Evolutionary conservation across 2,797 vertebrate genomes (phyloP), one percentile per base, ranked within the genome.

Genomic region (Acipenser transmontanus): DNA sequence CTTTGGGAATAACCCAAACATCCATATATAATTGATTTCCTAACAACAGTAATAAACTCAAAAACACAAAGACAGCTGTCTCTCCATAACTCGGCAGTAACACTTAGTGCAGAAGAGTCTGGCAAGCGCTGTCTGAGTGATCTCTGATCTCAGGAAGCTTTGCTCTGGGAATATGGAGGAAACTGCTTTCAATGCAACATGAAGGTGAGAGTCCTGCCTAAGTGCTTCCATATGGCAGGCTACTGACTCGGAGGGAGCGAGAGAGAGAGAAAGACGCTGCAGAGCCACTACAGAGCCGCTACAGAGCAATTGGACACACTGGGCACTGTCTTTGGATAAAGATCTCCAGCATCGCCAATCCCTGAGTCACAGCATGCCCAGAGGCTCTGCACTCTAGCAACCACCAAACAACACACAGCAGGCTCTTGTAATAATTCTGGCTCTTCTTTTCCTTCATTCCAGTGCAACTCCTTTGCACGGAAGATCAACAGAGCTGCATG

Each of bases 161-260:
- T 47, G 17, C 47, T 9, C 17, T 7, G 60, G 47, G 60, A 61
- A 61, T 61, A 20, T 7, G 60, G 60, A 61, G 60, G 60, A 61
- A 61, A 12, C 47, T 34, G 60, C 47, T 61, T 34, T 61, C 60
- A 61, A 61, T 20, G 17, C 60, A 61, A 61, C 60, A 47, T 61
- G 47, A 61, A 61, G 60, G 60, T 61, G 60, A 61, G 60, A 61
- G 60, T 8, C 60, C 60, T 61, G 60, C 60, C 60, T 61, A 61
- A 61, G 7, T 61, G 60, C 17, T 61, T 61, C 17, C 60, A 61
- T n/a, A 61, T 61, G 60, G 17, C 20, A 34, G 17, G 60, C 8
- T 8, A 61, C 60, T 61, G 60, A 34, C 9, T n/a, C 17, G 7
- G 47, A 14, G 60, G 9, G 9, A 34, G 60, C 60, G 17, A 9